Evolutionary conservation across 2,888 invertebrate species (phyloP), one percentile per base, ranked within the genome.

Genomic region (Liodrosophila aerea): DNA sequence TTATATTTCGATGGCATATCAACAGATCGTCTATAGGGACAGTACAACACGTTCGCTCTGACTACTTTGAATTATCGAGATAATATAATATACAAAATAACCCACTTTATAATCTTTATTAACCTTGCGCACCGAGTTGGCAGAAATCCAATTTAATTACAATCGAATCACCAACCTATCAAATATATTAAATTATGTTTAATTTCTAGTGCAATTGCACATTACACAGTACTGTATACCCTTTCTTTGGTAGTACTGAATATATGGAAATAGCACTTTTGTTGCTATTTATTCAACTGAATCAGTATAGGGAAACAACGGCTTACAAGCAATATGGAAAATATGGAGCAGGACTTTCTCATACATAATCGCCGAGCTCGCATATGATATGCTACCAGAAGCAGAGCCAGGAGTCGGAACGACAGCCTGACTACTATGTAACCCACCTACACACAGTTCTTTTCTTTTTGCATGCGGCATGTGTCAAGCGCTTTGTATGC

Each of bases 231-330:
- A 5, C 3, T 4, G 22, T 22, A 18, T 45, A 37, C 47, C 41
- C 34, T 18, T 8, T 16, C 34, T 18, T 8, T 16, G 13, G 7
- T 2, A 29, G 16, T 41, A 33, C 36, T 31, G 51, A 40, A 64
- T 58, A 70, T 54, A 39, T 54, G 39, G 37, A 60, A 41, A 29
- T 53, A n/a, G n/a, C n/a, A 52, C 61, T 49, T 63, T 64, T 68
- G 78, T 72, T 72, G 68, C 64, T 78, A 76, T 76, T 78, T 76
- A 75, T 76, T 68, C 78, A 77, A 64, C 68, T 71, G 68, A 77
- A 67, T 76, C 77, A 61, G 63, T 63, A 53, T 58, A 66, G 66
- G 70, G 77, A 76, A 57, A 69, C 53, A 58, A 63, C 51, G 47
- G 60, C 63, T 73, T 66, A 74, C 70, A 70, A 53, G 43, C 54